Percentiles rank a stretch among this genome's conserved stretches.
phyloP scores from a whole-genome alignment of 2,113 vertebrate species.

The Periophthalmus modestus region DNA sequence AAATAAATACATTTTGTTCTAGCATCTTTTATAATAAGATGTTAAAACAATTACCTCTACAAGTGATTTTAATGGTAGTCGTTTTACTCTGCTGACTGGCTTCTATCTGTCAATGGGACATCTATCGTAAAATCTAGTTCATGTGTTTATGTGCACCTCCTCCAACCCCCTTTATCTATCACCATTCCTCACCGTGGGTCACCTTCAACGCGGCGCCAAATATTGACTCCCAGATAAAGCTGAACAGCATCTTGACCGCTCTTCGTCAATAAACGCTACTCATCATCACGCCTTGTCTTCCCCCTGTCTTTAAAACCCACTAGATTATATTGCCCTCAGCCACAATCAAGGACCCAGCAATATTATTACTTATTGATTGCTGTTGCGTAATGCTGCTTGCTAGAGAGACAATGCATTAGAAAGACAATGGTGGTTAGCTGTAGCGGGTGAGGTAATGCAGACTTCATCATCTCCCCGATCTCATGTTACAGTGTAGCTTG shows the following conservation, averaged over 20 bases:
- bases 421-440: neutral
- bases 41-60: too few species aligned
- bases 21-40: too few species aligned
- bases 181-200: slow-evolving; percentile 29
- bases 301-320: slow-evolving; percentile 1
- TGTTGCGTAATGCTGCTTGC: slow-evolving; percentile 32
- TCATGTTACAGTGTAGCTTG: slow-evolving; percentile 46
- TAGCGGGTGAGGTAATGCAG: slow-evolving; percentile 17
- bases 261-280: slow-evolving; percentile 40
- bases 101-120: neutral
- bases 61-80: too few species aligned
- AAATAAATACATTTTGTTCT: too few species aligned
- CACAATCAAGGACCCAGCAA: neutral
- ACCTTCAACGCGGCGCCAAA: slow-evolving; percentile 40
- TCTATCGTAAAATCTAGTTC: neutral
- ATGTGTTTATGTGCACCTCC: neutral
- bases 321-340: slow-evolving; percentile 13
- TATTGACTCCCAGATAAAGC: slow-evolving; percentile 21
- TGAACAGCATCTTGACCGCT: slow-evolving; percentile 32
- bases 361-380: slow-evolving; percentile 60
- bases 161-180: neutral
- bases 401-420: neutral
- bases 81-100: neutral
- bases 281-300: slow-evolving; percentile 27
- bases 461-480: slow-evolving; percentile 29